These are phyloP conservation scores for Apamea epomidion DNA, from an alignment of 2,888 invertebrate species.

Conservation along the genomic window DNA sequence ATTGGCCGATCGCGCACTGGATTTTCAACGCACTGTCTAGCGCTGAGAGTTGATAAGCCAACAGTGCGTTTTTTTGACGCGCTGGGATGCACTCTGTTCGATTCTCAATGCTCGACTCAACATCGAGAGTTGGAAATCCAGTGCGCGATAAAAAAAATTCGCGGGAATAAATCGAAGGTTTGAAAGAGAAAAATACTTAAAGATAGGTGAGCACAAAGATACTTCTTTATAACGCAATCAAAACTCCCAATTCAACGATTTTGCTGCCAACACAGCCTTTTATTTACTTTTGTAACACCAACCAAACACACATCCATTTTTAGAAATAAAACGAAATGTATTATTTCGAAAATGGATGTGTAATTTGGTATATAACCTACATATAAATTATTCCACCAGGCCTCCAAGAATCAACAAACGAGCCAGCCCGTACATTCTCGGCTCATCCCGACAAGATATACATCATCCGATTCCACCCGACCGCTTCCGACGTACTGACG, in stretches of 20 bases:
- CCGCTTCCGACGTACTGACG: slow-evolving; percentile 95
- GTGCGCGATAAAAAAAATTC: not conserved
- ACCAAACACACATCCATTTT: not conserved
- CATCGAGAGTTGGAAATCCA: not conserved
- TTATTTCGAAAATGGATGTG: too few relatives aligned
- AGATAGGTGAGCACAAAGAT: not conserved
- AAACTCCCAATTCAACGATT: not conserved
- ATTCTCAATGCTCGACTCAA: too few relatives aligned
- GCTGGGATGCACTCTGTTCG: too few relatives aligned
- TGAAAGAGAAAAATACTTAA: not conserved
- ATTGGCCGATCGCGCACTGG: too few relatives aligned
- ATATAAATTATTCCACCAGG: slow-evolving; percentile 73
- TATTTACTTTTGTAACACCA: too few relatives aligned
- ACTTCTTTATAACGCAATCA: not conserved
- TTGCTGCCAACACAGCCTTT: not conserved
- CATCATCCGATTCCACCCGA: slow-evolving; percentile 96
- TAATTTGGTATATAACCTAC: not conserved
- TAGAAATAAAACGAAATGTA: not conserved
- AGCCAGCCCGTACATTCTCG: slow-evolving; percentile 91
- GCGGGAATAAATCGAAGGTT: not conserved
- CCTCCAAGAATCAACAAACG: slow-evolving; percentile 94
- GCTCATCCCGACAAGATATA: slow-evolving; percentile 98
- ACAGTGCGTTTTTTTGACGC: too few relatives aligned
- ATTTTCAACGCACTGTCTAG: too few relatives aligned
- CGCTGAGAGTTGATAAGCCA: too few relatives aligned